phyloP scores from a whole-genome alignment of 1,140 invertebrate genomes.

The Papilio xuthus region DNA sequence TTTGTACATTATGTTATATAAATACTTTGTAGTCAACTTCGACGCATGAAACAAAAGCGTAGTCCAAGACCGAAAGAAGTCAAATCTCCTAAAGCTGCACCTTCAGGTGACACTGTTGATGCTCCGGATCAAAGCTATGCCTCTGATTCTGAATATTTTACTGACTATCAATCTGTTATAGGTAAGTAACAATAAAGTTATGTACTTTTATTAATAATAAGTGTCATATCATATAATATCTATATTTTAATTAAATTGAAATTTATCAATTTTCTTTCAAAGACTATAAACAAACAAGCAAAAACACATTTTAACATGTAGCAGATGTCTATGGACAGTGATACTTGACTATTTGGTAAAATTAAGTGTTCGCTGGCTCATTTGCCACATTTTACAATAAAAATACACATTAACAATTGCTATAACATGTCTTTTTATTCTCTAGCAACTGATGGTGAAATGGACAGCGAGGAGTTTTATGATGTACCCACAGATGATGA shows the following conservation, averaged over 20 bases:
- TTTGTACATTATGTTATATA: too few species aligned
- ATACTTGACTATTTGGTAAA: too few species aligned
- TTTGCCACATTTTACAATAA: too few species aligned
- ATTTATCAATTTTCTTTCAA: background rate
- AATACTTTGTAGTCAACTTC: conserved; percentile 50
- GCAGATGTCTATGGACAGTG: too few species aligned
- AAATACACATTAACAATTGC: background rate
- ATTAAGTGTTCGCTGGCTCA: background rate
- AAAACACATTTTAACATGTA: too few species aligned
- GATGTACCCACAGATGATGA: conserved; percentile 77
- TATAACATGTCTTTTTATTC: background rate
- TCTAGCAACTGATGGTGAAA: conserved; percentile 71
- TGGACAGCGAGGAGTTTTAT: conserved; percentile 79
- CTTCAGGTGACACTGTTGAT: conserved; percentile 52
- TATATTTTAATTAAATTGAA: background rate
- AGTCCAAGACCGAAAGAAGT: conserved; percentile 40
- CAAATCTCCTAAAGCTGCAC: conserved; percentile 45
- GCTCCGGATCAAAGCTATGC: conserved; percentile 57
- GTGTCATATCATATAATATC: too few species aligned
- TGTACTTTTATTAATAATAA: background rate
- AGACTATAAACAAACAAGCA: too few species aligned
- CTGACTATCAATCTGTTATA: conserved; percentile 72
- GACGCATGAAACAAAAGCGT: conserved; percentile 56
- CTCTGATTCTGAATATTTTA: conserved; percentile 75
- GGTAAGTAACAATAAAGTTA: conserved; percentile 48